A percentile compares a stretch with the other conserved stretches of the same genome.
Evolutionary conservation across 2,797 vertebrate species (phyloP).

Genomic region (Tragopan temminckii): DNA sequence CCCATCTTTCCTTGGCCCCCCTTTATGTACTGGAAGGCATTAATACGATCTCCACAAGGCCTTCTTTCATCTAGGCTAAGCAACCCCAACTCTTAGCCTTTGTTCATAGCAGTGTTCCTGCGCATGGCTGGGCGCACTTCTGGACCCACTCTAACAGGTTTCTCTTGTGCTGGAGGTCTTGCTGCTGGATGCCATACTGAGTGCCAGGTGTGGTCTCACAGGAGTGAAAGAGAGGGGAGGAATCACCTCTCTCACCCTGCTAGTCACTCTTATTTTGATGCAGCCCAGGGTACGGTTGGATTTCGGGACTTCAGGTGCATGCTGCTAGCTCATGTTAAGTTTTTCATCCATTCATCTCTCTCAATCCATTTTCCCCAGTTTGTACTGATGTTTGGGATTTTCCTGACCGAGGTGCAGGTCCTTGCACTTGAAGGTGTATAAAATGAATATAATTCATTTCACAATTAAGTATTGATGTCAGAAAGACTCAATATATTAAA

Average conservation of each 20-base stretch:
- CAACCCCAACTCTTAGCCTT: neutral
- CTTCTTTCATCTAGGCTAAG: neutral
- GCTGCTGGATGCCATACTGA: neutral
- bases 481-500: neutral
- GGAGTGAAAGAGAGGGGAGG: too few relatives aligned
- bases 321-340: neutral
- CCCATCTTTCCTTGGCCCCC: neutral
- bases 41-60: neutral
- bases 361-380: neutral
- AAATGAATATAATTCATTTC: neutral
- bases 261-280: neutral
- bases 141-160: neutral
- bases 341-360: neutral
- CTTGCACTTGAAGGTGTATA: neutral
- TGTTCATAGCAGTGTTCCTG: neutral
- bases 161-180: neutral
- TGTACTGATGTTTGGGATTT: neutral
- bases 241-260: neutral
- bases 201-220: neutral
- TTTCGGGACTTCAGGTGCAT: neutral
- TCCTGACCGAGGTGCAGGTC: neutral
- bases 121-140: neutral
- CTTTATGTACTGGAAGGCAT: neutral
- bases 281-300: neutral
- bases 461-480: neutral